These are phyloP conservation scores for Melanchra persicariae DNA, from an alignment of 2,888 invertebrate species.

Conservation along the genomic window DNA sequence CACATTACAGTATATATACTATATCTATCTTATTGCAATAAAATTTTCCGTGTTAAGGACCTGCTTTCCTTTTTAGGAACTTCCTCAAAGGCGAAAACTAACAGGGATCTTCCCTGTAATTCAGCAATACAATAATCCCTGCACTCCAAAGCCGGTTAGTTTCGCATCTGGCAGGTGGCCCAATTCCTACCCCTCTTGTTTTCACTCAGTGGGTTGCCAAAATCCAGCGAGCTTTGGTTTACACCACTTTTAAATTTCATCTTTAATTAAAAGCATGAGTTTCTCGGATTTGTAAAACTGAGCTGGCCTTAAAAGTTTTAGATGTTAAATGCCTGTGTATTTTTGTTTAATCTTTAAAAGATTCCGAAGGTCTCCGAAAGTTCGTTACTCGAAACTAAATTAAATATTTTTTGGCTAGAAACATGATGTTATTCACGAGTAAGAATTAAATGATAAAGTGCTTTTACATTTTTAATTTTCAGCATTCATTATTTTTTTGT, in stretches of 20 bases:
- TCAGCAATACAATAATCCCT: conserved; percentile 11
- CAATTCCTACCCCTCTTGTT: conserved; percentile 48
- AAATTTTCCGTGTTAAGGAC: background rate
- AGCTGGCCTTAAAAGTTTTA: background rate
- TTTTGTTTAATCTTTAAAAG: background rate
- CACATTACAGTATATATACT: no score
- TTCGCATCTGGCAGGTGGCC: conserved; percentile 43
- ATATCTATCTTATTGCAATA: background rate
- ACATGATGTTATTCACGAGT: background rate
- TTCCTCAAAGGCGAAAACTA: background rate
- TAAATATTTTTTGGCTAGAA: background rate
- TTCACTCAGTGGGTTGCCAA: conserved; percentile 28
- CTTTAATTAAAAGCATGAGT: conserved; percentile 55
- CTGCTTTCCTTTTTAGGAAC: background rate
- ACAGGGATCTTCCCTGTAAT: background rate
- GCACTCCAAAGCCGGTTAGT: conserved; percentile 7
- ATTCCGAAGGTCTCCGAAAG: background rate
- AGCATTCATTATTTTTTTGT: no score
- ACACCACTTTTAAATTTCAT: conserved; percentile 50
- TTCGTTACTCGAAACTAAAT: background rate
- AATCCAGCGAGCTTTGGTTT: conserved; percentile 44
- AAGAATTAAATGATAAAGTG: background rate
- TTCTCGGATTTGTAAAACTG: background rate
- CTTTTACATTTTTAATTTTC: background rate
- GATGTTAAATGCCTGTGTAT: background rate